Evolutionary conservation across 1,140 invertebrate genomes (phyloP).

Genomic region (Alviniconcha marisindica): DNA sequence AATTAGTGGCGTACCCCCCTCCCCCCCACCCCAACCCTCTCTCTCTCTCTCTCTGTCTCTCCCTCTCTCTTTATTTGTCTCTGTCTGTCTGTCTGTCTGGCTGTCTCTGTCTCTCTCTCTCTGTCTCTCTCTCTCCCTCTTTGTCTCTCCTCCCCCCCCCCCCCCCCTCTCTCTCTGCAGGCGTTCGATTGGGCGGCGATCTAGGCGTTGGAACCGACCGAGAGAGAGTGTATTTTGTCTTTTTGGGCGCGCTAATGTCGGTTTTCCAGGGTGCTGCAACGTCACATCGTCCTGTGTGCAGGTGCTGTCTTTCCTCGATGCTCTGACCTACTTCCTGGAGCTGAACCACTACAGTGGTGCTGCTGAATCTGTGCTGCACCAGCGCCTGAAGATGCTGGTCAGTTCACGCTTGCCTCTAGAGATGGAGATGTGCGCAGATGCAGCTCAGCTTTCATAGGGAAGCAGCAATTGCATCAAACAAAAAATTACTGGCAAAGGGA

Average conservation of each 20-base stretch:
- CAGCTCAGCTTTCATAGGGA: not conserved
- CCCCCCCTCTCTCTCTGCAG: not conserved
- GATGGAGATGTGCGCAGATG: not conserved
- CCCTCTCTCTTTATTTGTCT: too few relatives aligned
- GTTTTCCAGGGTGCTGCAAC: not conserved
- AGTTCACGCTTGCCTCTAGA: not conserved
- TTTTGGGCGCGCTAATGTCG: too few relatives aligned
- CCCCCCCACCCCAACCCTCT: too few relatives aligned
- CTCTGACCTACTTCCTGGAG: conserved; percentile 43
- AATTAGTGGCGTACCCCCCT: too few relatives aligned
- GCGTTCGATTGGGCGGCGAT: too few relatives aligned
- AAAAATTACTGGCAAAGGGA: not conserved
- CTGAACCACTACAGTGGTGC: conserved; percentile 28
- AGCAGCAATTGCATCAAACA: not conserved
- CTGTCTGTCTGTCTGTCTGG: too few relatives aligned
- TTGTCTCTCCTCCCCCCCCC: not conserved
- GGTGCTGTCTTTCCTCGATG: conserved; percentile 42
- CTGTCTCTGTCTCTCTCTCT: too few relatives aligned
- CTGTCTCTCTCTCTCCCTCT: not conserved
- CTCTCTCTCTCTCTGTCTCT: too few relatives aligned
- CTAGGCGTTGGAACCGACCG: too few relatives aligned
- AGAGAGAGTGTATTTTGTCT: too few relatives aligned
- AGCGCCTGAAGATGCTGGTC: conserved; percentile 36
- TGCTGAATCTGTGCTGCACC: conserved; percentile 30
- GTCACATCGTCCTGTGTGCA: conserved; percentile 9